These are phyloP conservation scores for Sorex maritimensis DNA, from an alignment of 2,797 vertebrate genomes.

Conservation along the genomic window DNA sequence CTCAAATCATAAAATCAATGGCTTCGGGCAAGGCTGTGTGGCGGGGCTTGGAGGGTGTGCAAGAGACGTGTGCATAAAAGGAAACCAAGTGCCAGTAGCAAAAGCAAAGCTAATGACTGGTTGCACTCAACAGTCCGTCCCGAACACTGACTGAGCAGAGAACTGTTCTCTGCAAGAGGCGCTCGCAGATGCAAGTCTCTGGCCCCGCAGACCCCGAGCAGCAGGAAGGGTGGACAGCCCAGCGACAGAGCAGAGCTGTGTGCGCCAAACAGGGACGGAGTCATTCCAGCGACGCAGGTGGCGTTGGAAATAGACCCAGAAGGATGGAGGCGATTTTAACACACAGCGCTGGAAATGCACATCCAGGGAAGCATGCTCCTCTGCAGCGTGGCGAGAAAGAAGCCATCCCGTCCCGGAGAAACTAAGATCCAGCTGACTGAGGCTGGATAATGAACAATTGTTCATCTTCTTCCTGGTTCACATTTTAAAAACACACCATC, in stretches of 20 bases:
- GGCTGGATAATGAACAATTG: not conserved
- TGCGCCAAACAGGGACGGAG: not conserved
- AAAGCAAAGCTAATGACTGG: not conserved
- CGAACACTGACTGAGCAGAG: not conserved
- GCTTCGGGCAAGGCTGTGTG: not conserved
- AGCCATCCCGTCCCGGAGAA: not conserved
- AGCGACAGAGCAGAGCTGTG: not conserved
- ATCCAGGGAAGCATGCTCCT: not conserved
- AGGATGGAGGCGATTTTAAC: not conserved
- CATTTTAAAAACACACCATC: conserved; percentile 22
- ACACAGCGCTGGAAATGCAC: not conserved
- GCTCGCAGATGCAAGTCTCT: not conserved
- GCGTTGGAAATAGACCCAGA: conserved; percentile 14
- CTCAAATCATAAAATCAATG: not conserved
- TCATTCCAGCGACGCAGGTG: not conserved
- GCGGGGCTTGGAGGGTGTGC: not conserved
- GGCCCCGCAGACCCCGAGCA: not conserved
- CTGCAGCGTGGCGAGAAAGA: not conserved
- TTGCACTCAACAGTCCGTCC: conserved; percentile 17
- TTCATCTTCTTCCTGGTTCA: not conserved
- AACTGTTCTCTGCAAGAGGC: not conserved
- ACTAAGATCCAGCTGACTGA: not conserved
- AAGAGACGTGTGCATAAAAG: not conserved
- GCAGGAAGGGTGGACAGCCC: not conserved
- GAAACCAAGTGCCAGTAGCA: not conserved